Conservation (phyloP, 2,113 vertebrate genomes). For the Anser cygnoides region DNA sequence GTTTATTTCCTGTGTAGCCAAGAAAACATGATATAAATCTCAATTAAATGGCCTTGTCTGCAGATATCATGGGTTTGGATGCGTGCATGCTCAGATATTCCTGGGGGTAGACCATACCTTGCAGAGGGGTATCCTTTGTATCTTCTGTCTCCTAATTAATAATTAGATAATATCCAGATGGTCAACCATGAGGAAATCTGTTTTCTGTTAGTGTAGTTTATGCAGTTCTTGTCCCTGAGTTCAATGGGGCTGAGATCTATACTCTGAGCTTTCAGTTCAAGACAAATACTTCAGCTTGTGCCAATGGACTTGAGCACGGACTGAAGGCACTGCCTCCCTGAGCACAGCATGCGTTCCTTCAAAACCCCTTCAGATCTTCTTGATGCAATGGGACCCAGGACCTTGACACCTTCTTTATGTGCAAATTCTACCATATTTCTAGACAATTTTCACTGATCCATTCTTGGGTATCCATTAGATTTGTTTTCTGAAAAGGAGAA, state of each 20-base stretch:
- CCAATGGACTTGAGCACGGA: not conserved
- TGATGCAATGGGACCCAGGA: not conserved
- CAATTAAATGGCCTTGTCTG: slow-evolving; percentile 4
- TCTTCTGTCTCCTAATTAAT: slow-evolving; percentile 22
- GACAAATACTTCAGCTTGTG: not conserved
- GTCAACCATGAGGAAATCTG: not conserved
- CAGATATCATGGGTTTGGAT: not conserved
- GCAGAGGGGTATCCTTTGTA: not conserved
- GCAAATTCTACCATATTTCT: not conserved
- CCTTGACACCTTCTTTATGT: not conserved
- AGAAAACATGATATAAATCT: not conserved
- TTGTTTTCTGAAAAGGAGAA: not conserved
- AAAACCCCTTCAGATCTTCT: not conserved
- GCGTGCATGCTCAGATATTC: not conserved
- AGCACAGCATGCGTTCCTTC: not conserved
- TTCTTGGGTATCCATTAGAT: not conserved
- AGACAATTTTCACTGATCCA: not conserved
- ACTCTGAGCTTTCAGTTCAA: not conserved
- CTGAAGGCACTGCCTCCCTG: not conserved
- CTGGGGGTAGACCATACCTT: not conserved
- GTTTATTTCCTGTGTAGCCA: not conserved
- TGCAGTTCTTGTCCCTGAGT: not conserved
- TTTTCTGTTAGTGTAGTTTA: not conserved
- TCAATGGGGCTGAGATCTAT: not conserved
- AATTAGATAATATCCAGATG: slow-evolving; percentile 35